phyloP scores from a whole-genome alignment of 2,797 vertebrate genomes.

The Peromyscus nudipes region DNA sequence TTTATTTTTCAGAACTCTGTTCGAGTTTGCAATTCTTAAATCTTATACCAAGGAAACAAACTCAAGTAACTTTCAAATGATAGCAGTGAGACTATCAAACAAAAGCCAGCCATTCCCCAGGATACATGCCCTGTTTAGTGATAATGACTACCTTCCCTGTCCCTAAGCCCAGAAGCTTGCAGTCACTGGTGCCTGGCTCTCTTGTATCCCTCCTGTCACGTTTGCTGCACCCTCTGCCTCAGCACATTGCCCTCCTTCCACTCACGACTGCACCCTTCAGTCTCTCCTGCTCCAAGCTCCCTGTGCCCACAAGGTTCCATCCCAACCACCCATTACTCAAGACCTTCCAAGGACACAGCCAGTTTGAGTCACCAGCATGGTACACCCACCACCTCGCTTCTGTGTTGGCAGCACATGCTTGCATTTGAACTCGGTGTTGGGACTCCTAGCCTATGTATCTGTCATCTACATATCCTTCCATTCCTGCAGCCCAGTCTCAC shows the following conservation, averaged over 20 bases:
- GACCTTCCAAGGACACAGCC: background rate
- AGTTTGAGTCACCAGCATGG: rapidly evolving
- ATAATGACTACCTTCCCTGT: background rate
- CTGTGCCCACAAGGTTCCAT: background rate
- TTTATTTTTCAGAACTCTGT: background rate
- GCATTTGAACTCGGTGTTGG: background rate
- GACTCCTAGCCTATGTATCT: background rate
- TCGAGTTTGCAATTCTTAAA: slow-evolving; percentile 29
- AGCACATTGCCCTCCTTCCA: background rate
- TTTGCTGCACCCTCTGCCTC: background rate
- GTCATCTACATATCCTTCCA: background rate
- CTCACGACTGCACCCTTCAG: background rate
- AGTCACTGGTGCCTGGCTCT: background rate
- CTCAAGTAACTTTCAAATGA: background rate
- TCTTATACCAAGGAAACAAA: background rate
- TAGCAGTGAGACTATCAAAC: background rate
- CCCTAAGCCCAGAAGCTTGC: too few relatives aligned
- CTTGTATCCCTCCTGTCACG: too few relatives aligned
- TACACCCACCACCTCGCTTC: too few relatives aligned
- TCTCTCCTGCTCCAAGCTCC: background rate
- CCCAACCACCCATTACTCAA: background rate
- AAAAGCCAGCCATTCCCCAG: background rate
- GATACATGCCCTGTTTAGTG: background rate
- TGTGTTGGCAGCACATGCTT: background rate
- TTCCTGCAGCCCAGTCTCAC: background rate